Evolutionary conservation across 2,113 vertebrate genomes (phyloP).

Genomic region (Hemibates koningsi): DNA sequence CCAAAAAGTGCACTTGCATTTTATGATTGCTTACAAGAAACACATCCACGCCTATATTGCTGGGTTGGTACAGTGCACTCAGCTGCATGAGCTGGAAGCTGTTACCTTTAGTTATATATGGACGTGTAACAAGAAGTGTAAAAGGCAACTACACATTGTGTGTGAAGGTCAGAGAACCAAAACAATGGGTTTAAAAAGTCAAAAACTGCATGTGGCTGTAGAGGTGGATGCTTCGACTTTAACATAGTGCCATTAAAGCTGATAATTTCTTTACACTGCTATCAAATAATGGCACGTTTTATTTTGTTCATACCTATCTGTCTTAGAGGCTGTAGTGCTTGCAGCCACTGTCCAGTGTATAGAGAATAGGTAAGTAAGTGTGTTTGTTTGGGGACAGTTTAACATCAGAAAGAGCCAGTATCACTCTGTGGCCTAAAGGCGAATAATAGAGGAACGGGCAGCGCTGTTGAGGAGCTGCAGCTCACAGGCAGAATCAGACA

Average conservation of each 20-base stretch:
- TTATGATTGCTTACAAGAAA: background rate
- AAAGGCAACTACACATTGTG: background rate
- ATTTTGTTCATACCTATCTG: background rate
- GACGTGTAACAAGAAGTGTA: background rate
- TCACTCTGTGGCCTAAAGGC: slow-evolving; percentile 30
- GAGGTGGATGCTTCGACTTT: background rate
- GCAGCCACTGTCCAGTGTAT: background rate
- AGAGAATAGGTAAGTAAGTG: slow-evolving; percentile 35
- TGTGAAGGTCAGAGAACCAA: slow-evolving; percentile 5
- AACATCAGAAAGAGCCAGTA: slow-evolving; percentile 23
- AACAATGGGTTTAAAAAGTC: background rate
- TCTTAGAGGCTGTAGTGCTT: background rate
- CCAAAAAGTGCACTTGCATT: background rate
- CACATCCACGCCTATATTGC: background rate
- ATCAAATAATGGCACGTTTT: background rate
- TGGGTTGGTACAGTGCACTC: background rate
- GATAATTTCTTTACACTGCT: background rate
- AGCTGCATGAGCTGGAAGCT: background rate
- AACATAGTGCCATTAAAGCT: background rate
- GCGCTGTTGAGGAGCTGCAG: background rate
- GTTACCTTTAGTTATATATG: background rate
- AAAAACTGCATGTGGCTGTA: background rate
- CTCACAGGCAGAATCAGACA: slow-evolving; percentile 30
- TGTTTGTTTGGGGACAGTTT: slow-evolving; percentile 15
- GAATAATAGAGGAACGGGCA: slow-evolving; percentile 13